Evolutionary conservation across 2,888 invertebrate species (phyloP), one percentile per base, ranked within the genome.

Genomic region (Andrena camellia): DNA sequence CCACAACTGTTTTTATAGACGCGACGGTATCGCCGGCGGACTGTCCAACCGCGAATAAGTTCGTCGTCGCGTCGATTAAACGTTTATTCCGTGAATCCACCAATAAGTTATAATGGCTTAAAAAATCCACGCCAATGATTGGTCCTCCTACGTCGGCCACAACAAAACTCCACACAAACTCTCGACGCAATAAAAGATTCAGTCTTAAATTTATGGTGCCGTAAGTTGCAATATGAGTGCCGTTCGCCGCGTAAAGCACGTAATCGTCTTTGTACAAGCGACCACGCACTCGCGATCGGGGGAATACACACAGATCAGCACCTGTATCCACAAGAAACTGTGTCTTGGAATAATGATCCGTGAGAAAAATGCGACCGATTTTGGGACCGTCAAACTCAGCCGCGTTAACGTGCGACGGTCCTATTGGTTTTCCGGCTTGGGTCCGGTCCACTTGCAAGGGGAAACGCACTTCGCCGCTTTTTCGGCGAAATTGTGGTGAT

Each of bases 401-500:
- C 59, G 59, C 29, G 3, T 59, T 59, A 13, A 29, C 2, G 13
- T 42, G 1, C 42, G 59, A 59, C 59, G 59, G 59, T 29, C 59
- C 59, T 59, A 59, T 2, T 10, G 2, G 29, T 59, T 59, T 59
- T 29, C 59, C 29, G 59, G 29, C 59, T 59, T 59, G 42, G 10
- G 8, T 42, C 42, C 42, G 10, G 42, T 13, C 42, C 63, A 64
- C 7, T 48, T 48, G 17, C 64, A 64, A 1, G 17, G 64, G 6
- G 48, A 13, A 23, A 48, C 13, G 8, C 64, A 64, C 48, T 26
- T 42, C 1, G 35, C 5, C 2, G 63, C 63, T 23, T 13, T 42
- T 2, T 63, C 42, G 23, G 35, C 63, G 13, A 5, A 63, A 63
- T 63, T 63, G 23, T n/a, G n/a, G n/a, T n/a, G n/a, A n/a, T n/a